Evolutionary conservation across 2,113 vertebrate genomes (phyloP).

Genomic region (Mesembrinibis cayennensis): DNA sequence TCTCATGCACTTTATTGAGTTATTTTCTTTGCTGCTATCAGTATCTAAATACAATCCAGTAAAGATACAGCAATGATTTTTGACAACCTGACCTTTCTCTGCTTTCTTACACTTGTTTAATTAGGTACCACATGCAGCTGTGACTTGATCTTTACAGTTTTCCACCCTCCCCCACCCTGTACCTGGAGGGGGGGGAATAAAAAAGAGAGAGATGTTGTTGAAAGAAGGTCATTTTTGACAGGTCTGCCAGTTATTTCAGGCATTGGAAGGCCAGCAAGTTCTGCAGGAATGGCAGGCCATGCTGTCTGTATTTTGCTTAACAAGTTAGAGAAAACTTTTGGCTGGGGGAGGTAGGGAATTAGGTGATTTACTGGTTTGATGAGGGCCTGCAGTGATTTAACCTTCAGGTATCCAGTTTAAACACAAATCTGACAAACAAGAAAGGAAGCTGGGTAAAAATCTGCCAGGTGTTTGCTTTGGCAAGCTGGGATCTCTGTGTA

Average conservation of each 20-base stretch:
- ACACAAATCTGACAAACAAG: not conserved
- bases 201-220: conserved; percentile 69
- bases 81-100: conserved; percentile 81
- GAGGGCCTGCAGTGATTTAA: conserved; percentile 23
- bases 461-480: not conserved
- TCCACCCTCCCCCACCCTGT: conserved; percentile 13
- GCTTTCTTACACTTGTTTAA: conserved; percentile 83
- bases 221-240: conserved; percentile 79
- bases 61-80: conserved; percentile 80
- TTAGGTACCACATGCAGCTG: conserved; percentile 75
- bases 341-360: not conserved
- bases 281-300: conserved; percentile 2
- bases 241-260: conserved; percentile 66
- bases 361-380: conserved; percentile 25
- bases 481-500: not conserved
- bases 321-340: conserved; percentile 29
- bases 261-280: conserved; percentile 19
- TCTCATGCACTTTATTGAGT: conserved; percentile 76
- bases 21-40: conserved; percentile 78
- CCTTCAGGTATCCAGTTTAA: not conserved
- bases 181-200: not conserved
- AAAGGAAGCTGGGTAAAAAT: not conserved
- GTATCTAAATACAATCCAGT: conserved; percentile 78
- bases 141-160: conserved; percentile 78
- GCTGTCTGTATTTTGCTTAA: conserved; percentile 53